Base-by-base conservation (phyloP, 2,888 invertebrate species). In the Leptinotarsa peninsularis region DNA sequence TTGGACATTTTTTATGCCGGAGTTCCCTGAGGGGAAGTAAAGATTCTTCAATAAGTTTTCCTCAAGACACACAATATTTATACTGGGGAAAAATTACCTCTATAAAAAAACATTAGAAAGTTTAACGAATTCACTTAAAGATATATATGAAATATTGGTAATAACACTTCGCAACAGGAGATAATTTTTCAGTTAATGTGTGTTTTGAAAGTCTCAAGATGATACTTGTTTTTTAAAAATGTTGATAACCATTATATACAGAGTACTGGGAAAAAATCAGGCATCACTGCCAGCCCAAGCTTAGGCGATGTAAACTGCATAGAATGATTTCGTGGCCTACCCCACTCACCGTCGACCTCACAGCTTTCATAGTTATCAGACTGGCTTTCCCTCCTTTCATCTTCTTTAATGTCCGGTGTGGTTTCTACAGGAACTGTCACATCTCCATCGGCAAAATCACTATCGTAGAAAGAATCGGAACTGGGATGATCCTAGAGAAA, bases 391-490 rank as follows among this genome's bases (percentile, higher is more conserved):
- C 73, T 74, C 18, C 88, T 88, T 71, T 80, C 80, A 73, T 88
- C 88, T 70, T 76, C 77, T 73, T 71, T 79, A 54, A 75, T 79
- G 27, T 89, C 85, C 71, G 84, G 80, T 56, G 74, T 49, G 10
- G 27, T 67, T 68, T 81, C 82, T 66, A 76, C 72, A 10, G 80
- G 80, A 14, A 80, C 85, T 72, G 85, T 89, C 74, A 85, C 90
- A 84, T 91, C 93, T 0, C 91, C 93, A 73, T 94, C 95, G 2
- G 94, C 94, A 82, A 94, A 94, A 86, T 95, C 95, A 83, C 95
- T 97, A 85, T 97, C 97, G 88, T 96, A 96, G 88, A 95, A 95
- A 21, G 96, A 95, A 86, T 96, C 96, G 0, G 95, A 95, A 83
- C 95, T 95, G 0, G 94, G 95, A 87, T 94, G 94, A 85, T 96